Evolutionary conservation across 2,888 invertebrate species (phyloP).

Genomic region (Argyresthia albistria): DNA sequence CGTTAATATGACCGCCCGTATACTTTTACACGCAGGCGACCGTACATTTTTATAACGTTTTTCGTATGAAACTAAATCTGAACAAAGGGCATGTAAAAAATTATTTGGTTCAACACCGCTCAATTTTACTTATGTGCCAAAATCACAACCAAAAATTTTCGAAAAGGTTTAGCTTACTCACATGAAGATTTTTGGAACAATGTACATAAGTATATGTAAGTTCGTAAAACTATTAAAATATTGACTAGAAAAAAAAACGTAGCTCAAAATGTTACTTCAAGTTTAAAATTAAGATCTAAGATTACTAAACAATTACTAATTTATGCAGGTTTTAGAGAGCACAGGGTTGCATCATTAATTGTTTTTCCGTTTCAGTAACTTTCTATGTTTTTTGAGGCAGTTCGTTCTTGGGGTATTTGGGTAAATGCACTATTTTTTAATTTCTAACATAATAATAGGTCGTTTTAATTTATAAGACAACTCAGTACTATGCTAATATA

Average conservation of each 20-base stretch:
- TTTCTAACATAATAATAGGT: not conserved
- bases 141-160: slow-evolving; percentile 17
- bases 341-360: slow-evolving; percentile 43
- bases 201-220: slow-evolving; percentile 61
- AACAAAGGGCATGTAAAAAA: slow-evolving; percentile 17
- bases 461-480: not conserved
- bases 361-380: slow-evolving; percentile 10
- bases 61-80: not conserved
- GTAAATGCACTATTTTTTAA: not conserved
- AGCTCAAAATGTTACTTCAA: slow-evolving; percentile 59
- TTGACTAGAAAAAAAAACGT: slow-evolving; percentile 47
- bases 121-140: slow-evolving; percentile 55
- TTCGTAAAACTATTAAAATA: slow-evolving; percentile 22
- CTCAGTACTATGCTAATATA: not conserved
- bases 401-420: too few relatives aligned
- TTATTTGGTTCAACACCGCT: slow-evolving; percentile 36
- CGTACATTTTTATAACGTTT: not conserved
- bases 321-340: slow-evolving; percentile 33
- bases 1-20: too few relatives aligned
- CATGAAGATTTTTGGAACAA: slow-evolving; percentile 53
- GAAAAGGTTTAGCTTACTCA: slow-evolving; percentile 21
- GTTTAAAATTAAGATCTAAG: slow-evolving; percentile 44
- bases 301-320: slow-evolving; percentile 20
- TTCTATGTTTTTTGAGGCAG: not conserved
- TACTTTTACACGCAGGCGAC: too few relatives aligned